Evolutionary conservation across 2,888 invertebrate genomes (phyloP).

Genomic region (Orthosia gracilis): DNA sequence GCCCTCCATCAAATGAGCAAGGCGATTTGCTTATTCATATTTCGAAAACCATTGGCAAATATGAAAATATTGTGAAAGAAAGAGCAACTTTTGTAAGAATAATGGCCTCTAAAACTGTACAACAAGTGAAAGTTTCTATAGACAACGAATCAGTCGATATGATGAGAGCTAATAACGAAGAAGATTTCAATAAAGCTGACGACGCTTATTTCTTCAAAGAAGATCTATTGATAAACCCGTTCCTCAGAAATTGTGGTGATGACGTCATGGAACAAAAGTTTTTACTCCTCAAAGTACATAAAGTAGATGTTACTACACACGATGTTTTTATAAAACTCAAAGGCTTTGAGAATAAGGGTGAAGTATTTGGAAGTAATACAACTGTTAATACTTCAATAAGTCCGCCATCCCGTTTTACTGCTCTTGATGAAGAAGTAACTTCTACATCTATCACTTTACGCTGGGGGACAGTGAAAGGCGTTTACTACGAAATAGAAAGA

Average conservation of each 20-base stretch:
- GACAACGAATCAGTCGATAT: slow-evolving; percentile 76
- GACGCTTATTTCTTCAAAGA: slow-evolving; percentile 80
- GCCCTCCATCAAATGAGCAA: slow-evolving; percentile 73
- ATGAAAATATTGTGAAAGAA: slow-evolving; percentile 77
- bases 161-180: slow-evolving; percentile 71
- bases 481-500: slow-evolving; percentile 84
- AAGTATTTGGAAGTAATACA: slow-evolving; percentile 72
- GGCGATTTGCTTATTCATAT: slow-evolving; percentile 79
- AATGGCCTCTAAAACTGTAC: slow-evolving; percentile 75
- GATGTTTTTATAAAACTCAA: slow-evolving; percentile 81
- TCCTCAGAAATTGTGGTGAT: slow-evolving; percentile 69
- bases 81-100: slow-evolving; percentile 81
- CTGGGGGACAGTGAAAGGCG: slow-evolving; percentile 75
- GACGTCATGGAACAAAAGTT: slow-evolving; percentile 74
- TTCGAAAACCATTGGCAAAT: slow-evolving; percentile 79
- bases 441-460: slow-evolving; percentile 74
- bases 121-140: slow-evolving; percentile 76
- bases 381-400: slow-evolving; percentile 63
- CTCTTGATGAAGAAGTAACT: slow-evolving; percentile 69
- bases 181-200: slow-evolving; percentile 76
- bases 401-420: slow-evolving; percentile 72
- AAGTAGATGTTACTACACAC: slow-evolving; percentile 75
- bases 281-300: slow-evolving; percentile 81
- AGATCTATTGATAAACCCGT: slow-evolving; percentile 80
- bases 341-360: slow-evolving; percentile 72